Evolutionary conservation across 1,140 invertebrate species (phyloP).

Genomic region (Popillia japonica): DNA sequence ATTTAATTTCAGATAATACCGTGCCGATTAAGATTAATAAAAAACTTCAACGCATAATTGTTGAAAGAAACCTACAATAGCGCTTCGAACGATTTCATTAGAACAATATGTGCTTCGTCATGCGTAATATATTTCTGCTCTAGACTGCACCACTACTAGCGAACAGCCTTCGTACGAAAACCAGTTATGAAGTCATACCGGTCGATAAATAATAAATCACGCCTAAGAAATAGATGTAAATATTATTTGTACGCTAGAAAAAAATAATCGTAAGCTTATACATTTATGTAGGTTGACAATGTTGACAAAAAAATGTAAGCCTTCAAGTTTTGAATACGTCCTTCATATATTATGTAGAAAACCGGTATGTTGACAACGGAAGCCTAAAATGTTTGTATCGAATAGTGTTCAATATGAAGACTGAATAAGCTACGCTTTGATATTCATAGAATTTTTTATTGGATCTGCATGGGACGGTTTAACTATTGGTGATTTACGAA

Average conservation of each 20-base stretch:
- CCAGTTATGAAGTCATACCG: neutral
- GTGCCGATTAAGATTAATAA: neutral
- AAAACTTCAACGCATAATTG: conserved; percentile 4
- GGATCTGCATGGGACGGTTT: no score
- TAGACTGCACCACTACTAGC: neutral
- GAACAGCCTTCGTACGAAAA: neutral
- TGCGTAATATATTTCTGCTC: conserved; percentile 6
- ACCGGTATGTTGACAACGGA: no score
- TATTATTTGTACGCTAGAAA: neutral
- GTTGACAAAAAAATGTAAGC: no score
- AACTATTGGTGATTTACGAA: no score
- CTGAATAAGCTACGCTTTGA: no score
- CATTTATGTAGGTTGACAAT: no score
- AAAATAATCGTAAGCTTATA: neutral
- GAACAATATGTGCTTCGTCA: conserved; percentile 12
- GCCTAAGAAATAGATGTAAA: neutral
- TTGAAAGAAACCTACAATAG: neutral
- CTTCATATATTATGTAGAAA: no score
- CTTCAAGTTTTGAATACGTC: no score
- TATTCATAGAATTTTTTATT: no score
- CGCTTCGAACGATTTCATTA: neutral
- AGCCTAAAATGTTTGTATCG: no score
- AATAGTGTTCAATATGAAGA: no score
- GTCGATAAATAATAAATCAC: conserved; percentile 11
- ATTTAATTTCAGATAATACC: conserved; percentile 23